Base-by-base conservation (phyloP, 2,888 invertebrate genomes). In the Meteorus cinctellus region DNA sequence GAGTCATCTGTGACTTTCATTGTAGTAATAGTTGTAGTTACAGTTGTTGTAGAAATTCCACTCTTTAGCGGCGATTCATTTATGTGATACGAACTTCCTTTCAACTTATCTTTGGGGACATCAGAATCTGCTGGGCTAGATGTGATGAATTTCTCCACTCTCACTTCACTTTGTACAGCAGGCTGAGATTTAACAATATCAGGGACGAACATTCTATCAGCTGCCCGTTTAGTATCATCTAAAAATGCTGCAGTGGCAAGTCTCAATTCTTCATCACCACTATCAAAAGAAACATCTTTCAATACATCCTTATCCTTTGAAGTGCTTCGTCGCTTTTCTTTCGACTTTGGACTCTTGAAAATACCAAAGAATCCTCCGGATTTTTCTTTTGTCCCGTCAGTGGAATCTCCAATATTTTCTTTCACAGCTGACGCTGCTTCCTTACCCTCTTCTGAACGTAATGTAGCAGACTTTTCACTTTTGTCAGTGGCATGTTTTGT, bases 211-310 rank as follows among this genome's bases (percentile, higher is more conserved):
- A 82, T 79, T 29, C 74, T 83, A 4, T 85, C 85, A 0, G 87
- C 83, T 2, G 81, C 51, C 71, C 82, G 84, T 41, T 77, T 86
- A 0, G 87, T 85, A 31, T 88, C 87, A 8, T 86, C 85, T 68
- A 86, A 78, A 71, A 88, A 84, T 31, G 81, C 82, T 1, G 85
- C 83, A 10, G 87, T 87, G 12, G 80, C 77, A 10, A 83, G 79
- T 76, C 85, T 81, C 14, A 84, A 55, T 67, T 88, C 88, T 75
- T 88, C 88, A 45, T 89, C 88, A 0, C 85, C 84, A 51, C 87
- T 88, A 41, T 88, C 88, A 19, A 86, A 84, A 0, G 89, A 88
- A 1, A 83, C 76, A 10, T 87, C 87, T 41, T 86, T 88, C 2
- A 87, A 85, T 1, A 83, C 79, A 67, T 84, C 84, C 51, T 83